Base-by-base conservation (phyloP, 1,140 invertebrate genomes). In the Dendrolimus punctatus region DNA sequence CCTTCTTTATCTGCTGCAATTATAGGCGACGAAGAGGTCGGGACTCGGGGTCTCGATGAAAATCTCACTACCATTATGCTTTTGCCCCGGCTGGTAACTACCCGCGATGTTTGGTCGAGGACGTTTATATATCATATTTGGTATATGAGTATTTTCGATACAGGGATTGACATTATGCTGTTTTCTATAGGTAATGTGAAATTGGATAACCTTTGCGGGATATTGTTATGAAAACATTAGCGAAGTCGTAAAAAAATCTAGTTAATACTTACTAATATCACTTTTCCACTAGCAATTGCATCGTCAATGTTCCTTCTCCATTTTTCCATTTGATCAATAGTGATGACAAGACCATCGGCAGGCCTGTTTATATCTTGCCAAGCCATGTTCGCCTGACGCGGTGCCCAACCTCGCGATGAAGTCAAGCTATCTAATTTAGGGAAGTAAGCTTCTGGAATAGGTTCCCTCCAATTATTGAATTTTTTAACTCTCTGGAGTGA, bases 251-350 rank as follows among this genome's bases (percentile, higher is more conserved):
- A 0, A 40, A n/a, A 49, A 9, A 38, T 38, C 6, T 7, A 48
- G 36, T 8, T 4, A 7, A 38, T 5, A 55, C 62, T 66, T 63
- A 83, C 77, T 50, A 67, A 53, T 51, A 44, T 59, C 5, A 72
- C 76, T 2, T 64, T 75, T 8, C 91, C 91, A 46, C 85, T 88
- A 58, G 92, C 86, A 57, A 93, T 91, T 45, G 90, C 91, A 40
- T 90, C 89, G 50, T 90, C 77, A 2, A 93, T 66, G 8, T 91
- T 87, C 62, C 89, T 88, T 36, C 88, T 87, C 90, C 90, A 92
- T 7, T 85, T 73, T 59, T 90, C 87, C 72, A 92, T 71, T 9
- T 91, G 88, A 4, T 77, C 71, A 8, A 92, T 73, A 48, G 89
- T 87, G n/a, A 90, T 71, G 43, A 66, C 74, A 0, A 91, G 67